Evolutionary conservation across 2,888 invertebrate species (phyloP), one percentile per base, ranked within the genome.

Genomic region (Aproaerema taeniolella): DNA sequence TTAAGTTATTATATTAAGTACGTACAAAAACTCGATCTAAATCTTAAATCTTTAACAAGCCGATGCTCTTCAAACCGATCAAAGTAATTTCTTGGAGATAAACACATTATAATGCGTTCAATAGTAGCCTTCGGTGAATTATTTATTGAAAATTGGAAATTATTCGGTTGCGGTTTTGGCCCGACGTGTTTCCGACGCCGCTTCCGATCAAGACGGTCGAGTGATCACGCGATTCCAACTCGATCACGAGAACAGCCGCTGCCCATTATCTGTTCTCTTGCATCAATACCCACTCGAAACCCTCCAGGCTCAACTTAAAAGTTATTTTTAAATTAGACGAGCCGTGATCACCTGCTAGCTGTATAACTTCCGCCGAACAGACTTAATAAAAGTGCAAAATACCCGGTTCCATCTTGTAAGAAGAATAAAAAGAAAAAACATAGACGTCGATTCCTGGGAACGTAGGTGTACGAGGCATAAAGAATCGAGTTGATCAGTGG

Each of bases 111-210:
- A 62, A 67, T 43, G 52, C 30, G 48, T 57, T 59, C 56, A 50
- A 58, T 63, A 56, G 48, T 59, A 67, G 62, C 74, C 75, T 74
- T 72, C 67, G 64, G 58, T 65, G 67, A 68, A 76, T 80, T 76
- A 73, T 79, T 79, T 77, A 74, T 76, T 79, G 71, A 68, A 82
- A 82, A 85, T 82, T 83, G 77, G 71, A 77, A 77, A 81, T 79
- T 75, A 73, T 73, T 74, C 69, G 58, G 61, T 72, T 85, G 86
- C 70, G 83, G 85, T 86, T 80, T 75, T 61, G 69, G 69, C 61
- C 69, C 81, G 79, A 82, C 83, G 82, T 80, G 81, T 79, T 79
- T 85, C 85, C 82, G 71, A 73, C 55, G 71, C 71, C 68, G 76
- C 72, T 85, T 85, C 83, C 78, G 74, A 75, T 67, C 57, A 58